Evolutionary conservation across 2,113 vertebrate species (phyloP).

Genomic region (Channa argus): DNA sequence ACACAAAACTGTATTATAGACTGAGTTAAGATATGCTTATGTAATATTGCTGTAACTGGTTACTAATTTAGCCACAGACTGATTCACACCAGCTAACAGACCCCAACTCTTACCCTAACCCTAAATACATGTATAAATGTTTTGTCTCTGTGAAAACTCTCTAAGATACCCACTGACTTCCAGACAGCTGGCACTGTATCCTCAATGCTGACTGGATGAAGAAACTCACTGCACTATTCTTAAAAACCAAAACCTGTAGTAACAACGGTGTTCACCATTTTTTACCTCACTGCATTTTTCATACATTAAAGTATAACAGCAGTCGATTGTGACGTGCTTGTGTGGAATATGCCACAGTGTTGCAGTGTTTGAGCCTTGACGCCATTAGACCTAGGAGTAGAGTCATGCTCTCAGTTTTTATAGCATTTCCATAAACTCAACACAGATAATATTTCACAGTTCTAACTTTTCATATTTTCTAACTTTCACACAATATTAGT

Average conservation of each 20-base stretch:
- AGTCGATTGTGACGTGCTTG: constrained; percentile 38
- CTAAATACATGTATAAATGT: constrained; percentile 68
- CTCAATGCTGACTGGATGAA: constrained; percentile 53
- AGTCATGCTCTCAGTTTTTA: constrained; percentile 51
- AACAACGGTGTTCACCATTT: constrained; percentile 53
- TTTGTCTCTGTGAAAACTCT: constrained; percentile 65
- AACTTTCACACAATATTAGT: constrained; percentile 1
- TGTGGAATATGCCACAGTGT: constrained; percentile 46
- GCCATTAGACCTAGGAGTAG: constrained; percentile 45
- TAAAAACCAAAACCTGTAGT: constrained; percentile 71
- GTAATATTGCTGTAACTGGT: constrained; percentile 72
- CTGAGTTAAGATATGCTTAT: constrained; percentile 54
- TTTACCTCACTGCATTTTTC: constrained; percentile 75
- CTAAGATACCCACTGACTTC: constrained; percentile 54
- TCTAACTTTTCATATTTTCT: constrained; percentile 52
- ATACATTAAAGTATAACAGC: constrained; percentile 31
- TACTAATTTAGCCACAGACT: constrained; percentile 70
- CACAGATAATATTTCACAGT: constrained; percentile 24
- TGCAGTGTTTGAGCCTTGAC: constrained; percentile 44
- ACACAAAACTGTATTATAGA: constrained; percentile 71
- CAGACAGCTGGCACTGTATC: constrained; percentile 64
- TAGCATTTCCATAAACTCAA: constrained; percentile 33
- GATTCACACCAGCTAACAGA: constrained; percentile 79
- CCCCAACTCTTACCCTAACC: constrained; percentile 64
- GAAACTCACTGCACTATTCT: constrained; percentile 70